Evolutionary conservation across 2,888 invertebrate species (phyloP).

Genomic region (Laspeyria flexula): DNA sequence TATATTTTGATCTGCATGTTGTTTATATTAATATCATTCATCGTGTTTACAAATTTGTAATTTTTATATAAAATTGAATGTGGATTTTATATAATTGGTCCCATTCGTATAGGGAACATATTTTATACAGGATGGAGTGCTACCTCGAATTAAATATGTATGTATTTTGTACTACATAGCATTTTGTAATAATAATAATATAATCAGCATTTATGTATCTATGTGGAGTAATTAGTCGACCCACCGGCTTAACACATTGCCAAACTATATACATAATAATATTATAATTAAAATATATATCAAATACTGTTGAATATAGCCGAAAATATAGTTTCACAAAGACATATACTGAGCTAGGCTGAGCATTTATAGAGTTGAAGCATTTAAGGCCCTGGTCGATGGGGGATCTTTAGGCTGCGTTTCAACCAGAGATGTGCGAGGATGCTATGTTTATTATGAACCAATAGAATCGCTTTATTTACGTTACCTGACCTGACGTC

Average conservation of each 20-base stretch:
- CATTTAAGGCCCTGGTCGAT: no score
- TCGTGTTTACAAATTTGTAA: neutral
- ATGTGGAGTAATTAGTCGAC: conserved; percentile 39
- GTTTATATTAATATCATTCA: neutral
- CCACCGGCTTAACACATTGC: conserved; percentile 46
- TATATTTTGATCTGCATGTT: neutral
- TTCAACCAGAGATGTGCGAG: no score
- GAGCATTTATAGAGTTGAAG: no score
- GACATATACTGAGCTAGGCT: no score
- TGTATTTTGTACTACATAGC: conserved; percentile 26
- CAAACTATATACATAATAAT: conserved; percentile 35
- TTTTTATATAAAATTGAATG: neutral
- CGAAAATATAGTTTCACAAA: neutral
- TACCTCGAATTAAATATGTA: neutral
- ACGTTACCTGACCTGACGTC: no score
- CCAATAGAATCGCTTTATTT: no score
- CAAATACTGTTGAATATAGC: conserved; percentile 13
- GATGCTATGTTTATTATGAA: no score
- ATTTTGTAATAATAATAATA: conserved; percentile 33
- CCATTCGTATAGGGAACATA: neutral
- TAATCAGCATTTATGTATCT: conserved; percentile 50
- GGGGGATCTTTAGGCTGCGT: no score
- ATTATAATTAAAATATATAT: conserved; percentile 12
- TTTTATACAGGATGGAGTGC: neutral
- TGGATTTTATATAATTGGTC: neutral